phyloP scores from a whole-genome alignment of 1,140 invertebrate genomes.

The Cydia amplana region DNA sequence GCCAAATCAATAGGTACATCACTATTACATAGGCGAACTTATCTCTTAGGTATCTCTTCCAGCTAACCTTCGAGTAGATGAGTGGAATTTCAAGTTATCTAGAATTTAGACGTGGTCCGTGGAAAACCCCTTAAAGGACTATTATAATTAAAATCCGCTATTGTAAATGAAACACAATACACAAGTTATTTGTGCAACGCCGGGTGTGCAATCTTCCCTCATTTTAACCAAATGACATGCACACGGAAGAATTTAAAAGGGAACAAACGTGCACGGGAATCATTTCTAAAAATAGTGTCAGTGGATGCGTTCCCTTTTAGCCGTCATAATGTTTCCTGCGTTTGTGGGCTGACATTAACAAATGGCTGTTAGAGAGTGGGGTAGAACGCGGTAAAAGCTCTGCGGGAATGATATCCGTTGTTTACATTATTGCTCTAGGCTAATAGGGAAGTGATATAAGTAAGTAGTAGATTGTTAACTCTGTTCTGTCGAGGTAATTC shows the following conservation, averaged over 20 bases:
- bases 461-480: too few relatives aligned
- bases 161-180: too few relatives aligned
- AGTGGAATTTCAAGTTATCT: too few relatives aligned
- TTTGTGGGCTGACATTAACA: constrained; percentile 8
- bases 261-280: constrained; percentile 2
- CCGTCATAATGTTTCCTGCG: constrained; percentile 12
- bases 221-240: background rate
- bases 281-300: constrained; percentile 6
- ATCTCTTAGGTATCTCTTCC: too few relatives aligned
- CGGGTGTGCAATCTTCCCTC: background rate
- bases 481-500: too few relatives aligned
- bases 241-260: constrained; percentile 1
- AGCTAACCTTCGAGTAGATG: too few relatives aligned
- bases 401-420: background rate
- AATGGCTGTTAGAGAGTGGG: background rate
- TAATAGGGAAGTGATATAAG: background rate
- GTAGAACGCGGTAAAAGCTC: background rate
- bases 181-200: background rate
- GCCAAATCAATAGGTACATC: too few relatives aligned
- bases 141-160: too few relatives aligned
- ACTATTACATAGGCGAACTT: too few relatives aligned
- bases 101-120: too few relatives aligned
- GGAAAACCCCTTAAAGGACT: too few relatives aligned
- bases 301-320: constrained; percentile 9
- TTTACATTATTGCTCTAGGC: background rate